These are phyloP conservation scores for Phaenicophaeus curvirostris DNA, from an alignment of 2,797 vertebrate species.

Conservation along the genomic window DNA sequence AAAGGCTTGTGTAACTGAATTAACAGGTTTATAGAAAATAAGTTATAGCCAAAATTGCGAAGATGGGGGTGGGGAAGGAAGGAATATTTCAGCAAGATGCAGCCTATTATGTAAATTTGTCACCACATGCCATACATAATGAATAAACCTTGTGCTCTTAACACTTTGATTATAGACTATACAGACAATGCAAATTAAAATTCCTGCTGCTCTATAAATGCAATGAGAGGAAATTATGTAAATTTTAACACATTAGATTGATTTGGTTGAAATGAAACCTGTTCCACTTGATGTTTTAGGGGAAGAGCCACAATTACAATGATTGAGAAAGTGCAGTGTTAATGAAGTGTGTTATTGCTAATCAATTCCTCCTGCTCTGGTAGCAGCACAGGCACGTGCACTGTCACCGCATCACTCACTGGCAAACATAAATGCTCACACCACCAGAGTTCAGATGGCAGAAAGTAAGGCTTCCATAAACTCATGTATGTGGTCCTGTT, in stretches of 20 bases:
- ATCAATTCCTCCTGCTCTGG: conserved; percentile 67
- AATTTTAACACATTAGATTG: conserved; percentile 71
- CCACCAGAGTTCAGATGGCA: neutral
- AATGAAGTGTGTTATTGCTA: conserved; percentile 76
- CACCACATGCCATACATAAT: conserved; percentile 63
- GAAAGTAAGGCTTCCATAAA: neutral
- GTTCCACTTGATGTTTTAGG: conserved; percentile 57
- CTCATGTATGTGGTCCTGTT: neutral
- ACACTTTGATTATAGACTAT: conserved; percentile 77
- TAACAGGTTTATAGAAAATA: conserved; percentile 18
- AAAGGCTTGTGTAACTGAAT: conserved; percentile 12
- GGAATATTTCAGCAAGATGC: conserved; percentile 44
- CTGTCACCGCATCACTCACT: neutral
- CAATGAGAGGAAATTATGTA: conserved; percentile 68
- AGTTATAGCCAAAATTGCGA: neutral
- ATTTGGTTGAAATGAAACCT: conserved; percentile 69
- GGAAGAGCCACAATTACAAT: conserved; percentile 74
- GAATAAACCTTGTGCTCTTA: conserved; percentile 74
- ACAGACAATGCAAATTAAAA: conserved; percentile 78
- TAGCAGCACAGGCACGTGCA: conserved; percentile 7
- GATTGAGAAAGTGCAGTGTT: conserved; percentile 76
- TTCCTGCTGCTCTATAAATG: conserved; percentile 60
- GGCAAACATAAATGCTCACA: neutral
- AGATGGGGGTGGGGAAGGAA: neutral
- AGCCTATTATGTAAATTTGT: conserved; percentile 69